Base-by-base conservation (phyloP, 2,888 invertebrate genomes). In the Marronus borbonicus region DNA sequence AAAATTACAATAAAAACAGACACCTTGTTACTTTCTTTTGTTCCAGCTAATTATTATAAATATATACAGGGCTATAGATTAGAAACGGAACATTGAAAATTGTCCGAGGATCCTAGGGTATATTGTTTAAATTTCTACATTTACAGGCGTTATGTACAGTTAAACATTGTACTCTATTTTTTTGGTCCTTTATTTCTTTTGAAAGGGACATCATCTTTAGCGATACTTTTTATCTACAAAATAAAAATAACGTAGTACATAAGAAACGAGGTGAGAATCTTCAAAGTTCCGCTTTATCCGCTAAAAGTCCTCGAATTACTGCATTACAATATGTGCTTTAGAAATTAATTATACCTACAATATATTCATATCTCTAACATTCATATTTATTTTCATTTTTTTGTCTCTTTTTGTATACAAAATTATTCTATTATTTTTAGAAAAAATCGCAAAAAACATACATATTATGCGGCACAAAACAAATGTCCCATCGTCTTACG, bases 321-420 rank as follows among this genome's bases (percentile, higher is more conserved):
- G 8, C 8, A 36, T 36, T 36, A 44, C 8, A 20, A 58, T 58
- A 58, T 58, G n/a, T 58, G 8, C 31, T 58, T 58, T 58, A 58
- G 8, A 58, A 58, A 58, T 17, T 20, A 17, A 58, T 58, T 58
- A 58, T 58, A 10, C 55, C 55, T 55, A 55, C 17, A 55, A 17
- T 55, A 76, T 50, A 31, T 52, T 64, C 65, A 76, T 49, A 65
- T 50, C 28, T 76, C 76, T 76, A 76, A 76, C 64, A 64, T 65
- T 52, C 64, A 76, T 44, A 44, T 58, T 58, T 58, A 8, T 58
- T 58, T 58, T 7, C 52, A n/a, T n/a, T 58, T 58, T 58, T 52
- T 76, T 52, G 44, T 64, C 65, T 7, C 52, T 20, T 70, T 14
- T 72, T 76, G 76, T 76, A 76, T 76, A 76, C 76, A 76, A 76